These are phyloP conservation scores for Hydriomena furcata DNA, from an alignment of 2,888 invertebrate species.

Conservation along the genomic window DNA sequence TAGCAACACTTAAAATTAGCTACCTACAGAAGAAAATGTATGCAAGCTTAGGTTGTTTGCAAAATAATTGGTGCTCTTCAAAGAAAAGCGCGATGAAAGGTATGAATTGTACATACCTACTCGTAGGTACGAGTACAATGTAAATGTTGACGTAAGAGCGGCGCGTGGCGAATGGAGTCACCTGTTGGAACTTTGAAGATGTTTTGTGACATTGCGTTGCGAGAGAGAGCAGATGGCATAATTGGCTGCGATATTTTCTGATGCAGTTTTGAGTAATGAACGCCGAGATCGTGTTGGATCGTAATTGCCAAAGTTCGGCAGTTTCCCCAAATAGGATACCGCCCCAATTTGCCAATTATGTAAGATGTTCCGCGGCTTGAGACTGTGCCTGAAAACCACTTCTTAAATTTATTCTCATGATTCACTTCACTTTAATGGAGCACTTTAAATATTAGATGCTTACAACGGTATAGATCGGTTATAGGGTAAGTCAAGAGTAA, in stretches of 20 bases:
- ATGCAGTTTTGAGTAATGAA: conserved; percentile 9
- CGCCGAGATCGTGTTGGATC: background rate
- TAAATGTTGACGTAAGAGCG: background rate
- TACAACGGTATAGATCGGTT: too few relatives aligned
- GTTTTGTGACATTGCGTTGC: background rate
- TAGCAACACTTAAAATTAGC: too few relatives aligned
- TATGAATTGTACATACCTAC: background rate
- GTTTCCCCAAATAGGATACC: conserved; percentile 6
- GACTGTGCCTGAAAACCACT: background rate
- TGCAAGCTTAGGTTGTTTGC: too few relatives aligned
- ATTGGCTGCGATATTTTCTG: background rate
- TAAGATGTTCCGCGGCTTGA: conserved; percentile 1
- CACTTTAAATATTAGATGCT: background rate
- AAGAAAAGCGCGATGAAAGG: conserved; percentile 7
- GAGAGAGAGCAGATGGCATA: conserved; percentile 1
- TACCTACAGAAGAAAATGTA: too few relatives aligned
- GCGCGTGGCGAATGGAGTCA: background rate
- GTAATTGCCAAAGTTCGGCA: conserved; percentile 26
- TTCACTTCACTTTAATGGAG: background rate
- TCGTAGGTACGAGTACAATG: too few relatives aligned
- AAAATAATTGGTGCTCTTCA: conserved; percentile 5
- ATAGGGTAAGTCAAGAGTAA: too few relatives aligned
- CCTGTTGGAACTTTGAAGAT: conserved; percentile 3
- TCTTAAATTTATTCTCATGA: background rate
- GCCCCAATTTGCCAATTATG: conserved; percentile 2